These are phyloP conservation scores for Apamea crenata DNA, from an alignment of 2,888 invertebrate genomes.

Conservation along the genomic window DNA sequence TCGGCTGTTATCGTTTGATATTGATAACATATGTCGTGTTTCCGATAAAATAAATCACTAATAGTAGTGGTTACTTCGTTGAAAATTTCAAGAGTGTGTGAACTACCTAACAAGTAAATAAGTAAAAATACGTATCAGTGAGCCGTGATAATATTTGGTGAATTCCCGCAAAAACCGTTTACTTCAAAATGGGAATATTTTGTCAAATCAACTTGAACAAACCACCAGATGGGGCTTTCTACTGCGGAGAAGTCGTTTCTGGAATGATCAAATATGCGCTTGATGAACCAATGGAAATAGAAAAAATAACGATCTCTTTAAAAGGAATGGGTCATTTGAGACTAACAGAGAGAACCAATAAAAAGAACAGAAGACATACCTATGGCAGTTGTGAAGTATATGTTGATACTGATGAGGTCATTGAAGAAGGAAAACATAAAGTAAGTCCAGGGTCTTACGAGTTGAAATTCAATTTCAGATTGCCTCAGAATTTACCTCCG, in stretches of 20 bases:
- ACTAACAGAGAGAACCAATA: slow-evolving; percentile 26
- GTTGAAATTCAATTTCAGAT: slow-evolving; percentile 67
- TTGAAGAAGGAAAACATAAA: slow-evolving; percentile 43
- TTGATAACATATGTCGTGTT: slow-evolving; percentile 13
- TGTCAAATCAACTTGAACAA: slow-evolving; percentile 72
- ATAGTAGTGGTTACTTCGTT: not conserved
- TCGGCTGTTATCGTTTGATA: slow-evolving; percentile 5
- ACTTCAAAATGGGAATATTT: slow-evolving; percentile 70
- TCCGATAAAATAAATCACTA: not conserved
- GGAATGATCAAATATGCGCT: slow-evolving; percentile 74
- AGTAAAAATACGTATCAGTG: not conserved
- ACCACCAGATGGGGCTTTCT: slow-evolving; percentile 67
- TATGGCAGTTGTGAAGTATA: slow-evolving; percentile 42
- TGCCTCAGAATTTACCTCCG: slow-evolving; percentile 70
- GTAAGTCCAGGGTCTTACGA: slow-evolving; percentile 64
- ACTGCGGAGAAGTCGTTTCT: slow-evolving; percentile 68
- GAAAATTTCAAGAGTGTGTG: slow-evolving; percentile 3
- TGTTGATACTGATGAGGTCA: slow-evolving; percentile 43
- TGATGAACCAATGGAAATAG: slow-evolving; percentile 69
- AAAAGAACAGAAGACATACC: slow-evolving; percentile 22
- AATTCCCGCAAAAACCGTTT: not conserved
- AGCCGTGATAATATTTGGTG: not conserved
- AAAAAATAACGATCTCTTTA: slow-evolving; percentile 59
- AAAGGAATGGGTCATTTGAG: slow-evolving; percentile 49
- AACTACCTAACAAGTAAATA: not conserved